phyloP scores from a whole-genome alignment of 2,888 invertebrate genomes.

The Oligia fasciuncula region DNA sequence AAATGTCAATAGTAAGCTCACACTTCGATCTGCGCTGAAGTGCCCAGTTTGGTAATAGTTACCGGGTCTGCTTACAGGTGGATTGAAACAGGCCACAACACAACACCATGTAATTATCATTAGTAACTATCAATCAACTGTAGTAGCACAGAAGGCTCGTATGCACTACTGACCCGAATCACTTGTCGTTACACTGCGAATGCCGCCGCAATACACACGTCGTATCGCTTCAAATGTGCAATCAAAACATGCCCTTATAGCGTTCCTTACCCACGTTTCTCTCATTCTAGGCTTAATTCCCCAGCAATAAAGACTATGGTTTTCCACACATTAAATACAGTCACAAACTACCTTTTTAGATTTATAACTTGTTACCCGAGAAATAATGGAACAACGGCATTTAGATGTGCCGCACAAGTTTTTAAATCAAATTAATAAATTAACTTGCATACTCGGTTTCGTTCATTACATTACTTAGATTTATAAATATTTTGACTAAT shows the following conservation, averaged over 20 bases:
- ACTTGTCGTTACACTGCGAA: slow-evolving; percentile 41
- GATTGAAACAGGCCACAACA: not conserved
- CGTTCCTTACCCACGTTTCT: slow-evolving; percentile 19
- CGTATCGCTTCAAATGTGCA: slow-evolving; percentile 21
- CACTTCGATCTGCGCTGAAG: not conserved
- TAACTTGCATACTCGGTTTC: slow-evolving; percentile 1
- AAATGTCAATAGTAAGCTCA: not conserved
- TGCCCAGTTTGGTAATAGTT: slow-evolving; percentile 7
- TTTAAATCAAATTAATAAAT: slow-evolving; percentile 46
- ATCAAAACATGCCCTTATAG: slow-evolving; percentile 53
- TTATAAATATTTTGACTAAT: not conserved
- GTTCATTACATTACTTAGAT: not conserved
- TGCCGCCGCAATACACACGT: slow-evolving; percentile 38
- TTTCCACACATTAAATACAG: slow-evolving; percentile 56
- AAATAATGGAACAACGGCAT: slow-evolving; percentile 49
- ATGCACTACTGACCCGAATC: slow-evolving; percentile 59
- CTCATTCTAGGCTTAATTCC: slow-evolving; percentile 55
- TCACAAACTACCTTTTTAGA: slow-evolving; percentile 59
- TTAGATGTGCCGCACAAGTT: slow-evolving; percentile 41
- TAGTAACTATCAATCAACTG: slow-evolving; percentile 50
- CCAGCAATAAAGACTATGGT: slow-evolving; percentile 38
- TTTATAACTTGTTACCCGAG: slow-evolving; percentile 49
- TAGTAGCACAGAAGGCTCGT: slow-evolving; percentile 10
- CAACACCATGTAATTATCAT: slow-evolving; percentile 38
- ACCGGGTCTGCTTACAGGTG: slow-evolving; percentile 9